These are phyloP conservation scores for Argyresthia albistria DNA, from an alignment of 2,888 invertebrate genomes.

Conservation along the genomic window DNA sequence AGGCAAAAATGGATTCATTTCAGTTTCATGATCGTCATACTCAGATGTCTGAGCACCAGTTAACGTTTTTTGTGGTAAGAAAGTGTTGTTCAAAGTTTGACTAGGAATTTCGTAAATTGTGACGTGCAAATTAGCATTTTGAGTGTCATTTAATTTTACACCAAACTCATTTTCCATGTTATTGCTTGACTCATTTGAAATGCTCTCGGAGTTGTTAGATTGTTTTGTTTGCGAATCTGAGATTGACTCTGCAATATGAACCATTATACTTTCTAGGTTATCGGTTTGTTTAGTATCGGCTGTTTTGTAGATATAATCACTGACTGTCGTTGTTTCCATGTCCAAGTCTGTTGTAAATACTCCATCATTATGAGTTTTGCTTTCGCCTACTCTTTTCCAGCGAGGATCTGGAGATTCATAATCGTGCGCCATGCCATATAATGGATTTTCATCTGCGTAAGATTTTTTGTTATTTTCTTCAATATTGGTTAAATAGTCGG, in stretches of 20 bases:
- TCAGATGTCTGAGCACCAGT: conserved; percentile 35
- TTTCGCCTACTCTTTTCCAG: conserved; percentile 27
- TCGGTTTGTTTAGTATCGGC: conserved; percentile 17
- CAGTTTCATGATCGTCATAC: conserved; percentile 60
- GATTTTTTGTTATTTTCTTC: conserved; percentile 28
- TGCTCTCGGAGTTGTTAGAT: not conserved
- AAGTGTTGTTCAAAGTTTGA: conserved; percentile 32
- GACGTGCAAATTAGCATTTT: conserved; percentile 47
- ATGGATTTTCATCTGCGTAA: conserved; percentile 13
- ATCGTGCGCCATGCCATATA: conserved; percentile 45
- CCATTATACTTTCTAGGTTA: conserved; percentile 7
- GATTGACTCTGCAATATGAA: conserved; percentile 19
- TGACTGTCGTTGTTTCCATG: conserved; percentile 43
- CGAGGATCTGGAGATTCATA: conserved; percentile 48
- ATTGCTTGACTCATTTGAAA: not conserved
- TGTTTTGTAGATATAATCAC: conserved; percentile 47
- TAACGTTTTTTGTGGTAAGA: conserved; percentile 23
- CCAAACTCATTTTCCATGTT: not conserved
- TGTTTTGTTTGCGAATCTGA: too few relatives aligned
- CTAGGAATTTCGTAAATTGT: conserved; percentile 58
- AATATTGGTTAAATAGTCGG: conserved; percentile 51
- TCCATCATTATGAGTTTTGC: conserved; percentile 19
- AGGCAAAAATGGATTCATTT: conserved; percentile 79
- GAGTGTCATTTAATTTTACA: conserved; percentile 2
- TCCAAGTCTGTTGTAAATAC: conserved; percentile 9